Conservation (phyloP, 2,888 invertebrate genomes). For the Meloe dianella region DNA sequence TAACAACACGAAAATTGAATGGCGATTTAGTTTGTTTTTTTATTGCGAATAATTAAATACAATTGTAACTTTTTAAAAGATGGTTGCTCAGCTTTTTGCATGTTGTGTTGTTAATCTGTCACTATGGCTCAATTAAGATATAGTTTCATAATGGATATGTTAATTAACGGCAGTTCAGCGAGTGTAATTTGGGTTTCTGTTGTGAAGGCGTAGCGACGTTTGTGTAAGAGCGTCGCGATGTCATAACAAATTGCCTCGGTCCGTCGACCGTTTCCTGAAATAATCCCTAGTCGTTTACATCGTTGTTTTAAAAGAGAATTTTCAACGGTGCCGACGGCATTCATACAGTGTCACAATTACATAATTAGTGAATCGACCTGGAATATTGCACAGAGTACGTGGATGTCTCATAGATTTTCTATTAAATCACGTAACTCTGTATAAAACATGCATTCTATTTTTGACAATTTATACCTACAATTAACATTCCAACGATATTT, state of each 20-base stretch:
- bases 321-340: not conserved
- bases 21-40: not conserved
- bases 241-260: conserved; percentile 5
- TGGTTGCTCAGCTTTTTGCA: too few species aligned
- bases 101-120: not conserved
- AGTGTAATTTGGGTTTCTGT: conserved; percentile 7
- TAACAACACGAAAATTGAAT: too few species aligned
- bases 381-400: not conserved
- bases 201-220: not conserved
- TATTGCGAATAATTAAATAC: not conserved
- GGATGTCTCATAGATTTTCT: not conserved
- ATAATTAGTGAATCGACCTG: not conserved
- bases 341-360: not conserved
- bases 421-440: too few species aligned
- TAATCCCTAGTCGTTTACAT: conserved; percentile 15
- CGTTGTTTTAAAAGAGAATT: not conserved
- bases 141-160: conserved; percentile 11
- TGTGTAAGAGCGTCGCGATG: conserved; percentile 1
- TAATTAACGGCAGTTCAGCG: conserved; percentile 6
- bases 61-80: not conserved
- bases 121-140: not conserved
- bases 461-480: too few species aligned
- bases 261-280: conserved; percentile 16
- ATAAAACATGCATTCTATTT: too few species aligned
- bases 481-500: too few species aligned